Percentiles rank a stretch among this genome's conserved stretches.
phyloP scores from a whole-genome alignment of 2,888 invertebrate genomes.

The Chaetogeoica ovagalla region DNA sequence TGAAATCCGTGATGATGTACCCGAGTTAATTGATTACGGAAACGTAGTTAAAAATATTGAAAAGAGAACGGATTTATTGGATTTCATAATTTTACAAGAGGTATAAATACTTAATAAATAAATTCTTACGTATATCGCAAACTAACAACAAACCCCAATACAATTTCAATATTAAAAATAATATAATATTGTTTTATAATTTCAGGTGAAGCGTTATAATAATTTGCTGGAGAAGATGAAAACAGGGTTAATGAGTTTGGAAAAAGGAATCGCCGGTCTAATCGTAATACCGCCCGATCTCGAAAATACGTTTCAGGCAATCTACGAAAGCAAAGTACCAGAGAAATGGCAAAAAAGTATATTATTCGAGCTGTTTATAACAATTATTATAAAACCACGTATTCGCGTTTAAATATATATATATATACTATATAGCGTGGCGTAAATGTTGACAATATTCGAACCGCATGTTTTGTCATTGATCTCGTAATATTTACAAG shows the following conservation, averaged over 20 bases:
- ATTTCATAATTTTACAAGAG: conserved; percentile 84
- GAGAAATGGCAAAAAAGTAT: conserved; percentile 36
- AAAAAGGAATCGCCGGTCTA: conserved; percentile 66
- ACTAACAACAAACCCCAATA: too few species aligned
- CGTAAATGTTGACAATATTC: too few species aligned
- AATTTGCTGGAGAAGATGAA: conserved; percentile 64
- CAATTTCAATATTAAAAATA: neutral
- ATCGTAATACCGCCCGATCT: conserved; percentile 83
- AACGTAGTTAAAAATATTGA: conserved; percentile 75
- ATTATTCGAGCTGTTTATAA: neutral
- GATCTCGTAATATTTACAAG: too few species aligned
- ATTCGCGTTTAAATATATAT: too few species aligned
- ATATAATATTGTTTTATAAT: neutral
- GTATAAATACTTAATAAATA: conserved; percentile 56
- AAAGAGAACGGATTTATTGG: conserved; percentile 72
- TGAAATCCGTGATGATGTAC: conserved; percentile 75
- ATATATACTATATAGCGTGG: too few species aligned
- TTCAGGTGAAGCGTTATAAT: conserved; percentile 67
- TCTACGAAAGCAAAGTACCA: conserved; percentile 74
- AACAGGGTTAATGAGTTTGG: conserved; percentile 68
- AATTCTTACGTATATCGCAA: too few species aligned
- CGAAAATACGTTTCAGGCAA: conserved; percentile 78
- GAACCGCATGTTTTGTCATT: too few species aligned
- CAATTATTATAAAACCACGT: too few species aligned
- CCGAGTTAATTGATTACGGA: conserved; percentile 75